Evolutionary conservation across 2,888 invertebrate species (phyloP).

Genomic region (Mimumesa dahlbomi): DNA sequence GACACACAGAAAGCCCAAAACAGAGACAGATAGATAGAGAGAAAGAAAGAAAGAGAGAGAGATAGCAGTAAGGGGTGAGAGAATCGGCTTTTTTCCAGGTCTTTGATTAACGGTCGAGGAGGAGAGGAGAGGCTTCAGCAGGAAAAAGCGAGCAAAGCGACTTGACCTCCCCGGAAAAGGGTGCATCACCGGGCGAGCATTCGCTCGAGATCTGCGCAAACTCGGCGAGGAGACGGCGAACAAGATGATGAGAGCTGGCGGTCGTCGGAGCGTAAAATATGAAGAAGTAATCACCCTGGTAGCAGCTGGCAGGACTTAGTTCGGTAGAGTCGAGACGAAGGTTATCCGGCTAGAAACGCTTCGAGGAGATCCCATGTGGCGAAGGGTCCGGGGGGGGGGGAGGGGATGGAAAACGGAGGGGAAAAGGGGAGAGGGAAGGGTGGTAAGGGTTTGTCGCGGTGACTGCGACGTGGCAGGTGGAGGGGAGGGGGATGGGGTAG

Average conservation of each 20-base stretch:
- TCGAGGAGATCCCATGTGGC: slow-evolving; percentile 34
- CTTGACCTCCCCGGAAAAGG: too few species aligned
- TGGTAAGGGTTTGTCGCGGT: slow-evolving; percentile 30
- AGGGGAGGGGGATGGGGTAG: neutral
- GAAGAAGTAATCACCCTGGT: slow-evolving; percentile 61
- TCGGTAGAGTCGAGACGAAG: slow-evolving; percentile 33
- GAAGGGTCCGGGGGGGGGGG: neutral
- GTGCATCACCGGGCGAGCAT: slow-evolving; percentile 19
- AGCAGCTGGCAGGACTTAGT: slow-evolving; percentile 60
- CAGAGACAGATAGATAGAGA: too few species aligned
- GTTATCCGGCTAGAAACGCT: slow-evolving; percentile 44
- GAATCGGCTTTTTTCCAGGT: too few species aligned
- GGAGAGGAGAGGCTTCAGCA: too few species aligned
- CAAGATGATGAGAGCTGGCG: slow-evolving; percentile 36
- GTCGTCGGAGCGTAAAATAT: slow-evolving; percentile 60
- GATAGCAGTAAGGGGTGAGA: too few species aligned
- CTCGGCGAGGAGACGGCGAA: neutral
- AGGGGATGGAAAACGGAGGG: slow-evolving; percentile 24
- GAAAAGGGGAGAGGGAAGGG: neutral
- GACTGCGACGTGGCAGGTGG: slow-evolving; percentile 44
- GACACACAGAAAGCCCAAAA: too few species aligned
- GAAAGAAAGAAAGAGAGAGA: too few species aligned
- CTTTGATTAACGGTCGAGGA: too few species aligned
- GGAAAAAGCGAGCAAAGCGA: slow-evolving; percentile 46
- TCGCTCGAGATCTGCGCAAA: slow-evolving; percentile 27